Evolutionary conservation across 2,888 invertebrate genomes (phyloP), one percentile per base, ranked within the genome.

Genomic region (Charanyca ferruginea): DNA sequence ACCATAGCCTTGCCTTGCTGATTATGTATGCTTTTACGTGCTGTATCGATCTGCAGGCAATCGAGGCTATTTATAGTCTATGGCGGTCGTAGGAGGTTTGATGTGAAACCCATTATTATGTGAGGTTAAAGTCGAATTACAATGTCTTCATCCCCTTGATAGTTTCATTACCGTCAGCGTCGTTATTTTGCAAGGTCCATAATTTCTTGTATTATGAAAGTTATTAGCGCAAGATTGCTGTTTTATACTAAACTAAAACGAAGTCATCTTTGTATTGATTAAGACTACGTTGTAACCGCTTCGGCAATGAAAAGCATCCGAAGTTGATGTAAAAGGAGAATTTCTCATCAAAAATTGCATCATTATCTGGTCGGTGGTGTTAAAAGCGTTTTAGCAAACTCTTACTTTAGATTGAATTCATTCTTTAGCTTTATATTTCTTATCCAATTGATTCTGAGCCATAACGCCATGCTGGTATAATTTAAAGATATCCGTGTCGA

Each of bases 1-100:
- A 76, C 71, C 71, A 62, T 76, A 75, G 58, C 75, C 76, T 75
- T 75, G 66, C 66, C 18, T 71, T 75, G 77, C 59, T 75, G 77
- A 62, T 75, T 75, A 62, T 51, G 66, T 75, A 71, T 76, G 76
- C 76, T 52, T 76, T 52, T 42, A 76, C 51, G 62, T 75, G 76
- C 76, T 73, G 61, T 80, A 80, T 80, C 80, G 80, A 80, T 80
- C 66, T 66, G 52, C 42, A 42, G 47, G 51, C 51, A 25, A 66
- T 66, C 38, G 51, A 57, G 16, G 44, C 66, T 72, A 79, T 72
- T 60, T 55, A 76, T 75, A 76, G 59, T 35, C 22, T 16, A 42
- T 58, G 53, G 22, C 59, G 38, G 59, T 45, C 55, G 54, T 60
- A 55, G 44, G 58, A 58, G 53, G 55, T 67, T 70, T 35, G 32